phyloP scores from a whole-genome alignment of 2,113 vertebrate species.

The Amphiprion percula region DNA sequence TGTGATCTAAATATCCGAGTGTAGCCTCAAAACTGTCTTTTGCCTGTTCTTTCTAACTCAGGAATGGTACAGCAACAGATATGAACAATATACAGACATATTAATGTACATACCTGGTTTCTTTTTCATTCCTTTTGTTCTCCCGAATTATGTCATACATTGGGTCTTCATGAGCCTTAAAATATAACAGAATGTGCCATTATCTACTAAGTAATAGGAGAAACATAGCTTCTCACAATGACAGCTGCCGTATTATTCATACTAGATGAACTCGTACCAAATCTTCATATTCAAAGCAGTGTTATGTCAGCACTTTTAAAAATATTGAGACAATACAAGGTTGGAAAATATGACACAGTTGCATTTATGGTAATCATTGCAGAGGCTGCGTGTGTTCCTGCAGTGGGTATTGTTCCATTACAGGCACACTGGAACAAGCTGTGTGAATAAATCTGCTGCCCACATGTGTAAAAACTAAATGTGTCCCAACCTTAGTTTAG shows the following conservation, averaged over 20 bases:
- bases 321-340: constrained; percentile 36
- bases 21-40: not conserved
- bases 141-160: constrained; percentile 96
- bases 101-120: constrained; percentile 85
- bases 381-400: constrained; percentile 49
- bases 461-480: constrained; percentile 52
- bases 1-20: not conserved
- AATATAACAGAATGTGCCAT: constrained; percentile 1
- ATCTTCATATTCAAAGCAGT: constrained; percentile 14
- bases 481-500: not conserved
- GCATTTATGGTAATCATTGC: constrained; percentile 76
- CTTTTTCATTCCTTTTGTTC: constrained; percentile 93
- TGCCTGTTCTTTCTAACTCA: not conserved
- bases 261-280: not conserved
- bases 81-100: not conserved
- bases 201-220: not conserved
- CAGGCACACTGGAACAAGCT: not conserved
- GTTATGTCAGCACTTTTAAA: constrained; percentile 48
- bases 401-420: constrained; percentile 26
- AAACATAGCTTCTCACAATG: not conserved
- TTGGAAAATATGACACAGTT: constrained; percentile 60
- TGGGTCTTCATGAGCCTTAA: constrained; percentile 95
- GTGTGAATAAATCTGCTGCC: constrained; percentile 31
- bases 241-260: not conserved
- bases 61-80: not conserved